A percentile compares a stretch with the other conserved stretches of the same genome.
These are phyloP conservation scores for Thera obeliscata DNA, from an alignment of 2,888 invertebrate genomes.

Conservation along the genomic window DNA sequence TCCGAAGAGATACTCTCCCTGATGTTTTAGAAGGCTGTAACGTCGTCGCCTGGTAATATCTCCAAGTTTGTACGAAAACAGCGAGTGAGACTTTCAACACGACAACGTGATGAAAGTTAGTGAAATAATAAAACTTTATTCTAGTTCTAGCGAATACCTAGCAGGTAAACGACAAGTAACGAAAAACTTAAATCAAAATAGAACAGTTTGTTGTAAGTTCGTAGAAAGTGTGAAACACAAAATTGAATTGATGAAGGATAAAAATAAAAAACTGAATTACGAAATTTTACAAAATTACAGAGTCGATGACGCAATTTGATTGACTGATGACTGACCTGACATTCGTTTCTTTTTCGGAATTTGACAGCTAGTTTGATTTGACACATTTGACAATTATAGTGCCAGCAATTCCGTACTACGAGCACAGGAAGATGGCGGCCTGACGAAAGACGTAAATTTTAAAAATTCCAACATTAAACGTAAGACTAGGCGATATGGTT, in stretches of 20 bases:
- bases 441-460: too few species aligned
- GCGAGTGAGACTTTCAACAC: not conserved
- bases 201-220: constrained; percentile 4
- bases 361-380: not conserved
- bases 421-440: too few species aligned
- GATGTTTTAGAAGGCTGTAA: not conserved
- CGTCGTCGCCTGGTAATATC: not conserved
- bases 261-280: constrained; percentile 20
- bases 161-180: constrained; percentile 1
- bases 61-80: constrained; percentile 5
- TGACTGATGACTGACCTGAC: not conserved
- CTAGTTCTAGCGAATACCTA: constrained; percentile 4
- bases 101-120: constrained; percentile 6
- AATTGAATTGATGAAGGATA: constrained; percentile 22
- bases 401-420: not conserved
- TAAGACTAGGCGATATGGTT: too few species aligned
- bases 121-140: not conserved
- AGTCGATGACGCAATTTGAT: constrained; percentile 8
- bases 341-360: not conserved
- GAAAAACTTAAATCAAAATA: constrained; percentile 7
- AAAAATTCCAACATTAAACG: too few species aligned
- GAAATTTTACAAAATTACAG: constrained; percentile 16
- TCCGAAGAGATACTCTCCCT: constrained; percentile 11
- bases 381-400: too few species aligned
- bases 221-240: constrained; percentile 9